These are phyloP conservation scores for Ochropacha duplaris DNA, from an alignment of 2,888 invertebrate genomes.

Conservation along the genomic window DNA sequence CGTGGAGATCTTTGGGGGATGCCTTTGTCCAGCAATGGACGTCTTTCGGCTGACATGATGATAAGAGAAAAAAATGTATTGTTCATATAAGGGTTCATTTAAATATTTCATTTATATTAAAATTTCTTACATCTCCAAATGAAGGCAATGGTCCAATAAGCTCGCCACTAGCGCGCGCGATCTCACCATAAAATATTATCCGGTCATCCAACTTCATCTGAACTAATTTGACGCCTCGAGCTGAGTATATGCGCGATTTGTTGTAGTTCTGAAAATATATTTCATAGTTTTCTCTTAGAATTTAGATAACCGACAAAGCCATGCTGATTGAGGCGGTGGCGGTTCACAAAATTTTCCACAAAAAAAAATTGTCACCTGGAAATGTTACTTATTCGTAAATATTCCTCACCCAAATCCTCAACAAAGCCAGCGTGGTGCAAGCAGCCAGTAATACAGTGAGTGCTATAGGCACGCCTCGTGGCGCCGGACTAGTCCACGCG, in stretches of 20 bases:
- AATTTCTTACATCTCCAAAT: slow-evolving; percentile 85
- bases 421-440: slow-evolving; percentile 81
- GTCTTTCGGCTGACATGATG: too few relatives aligned
- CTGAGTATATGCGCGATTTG: slow-evolving; percentile 92
- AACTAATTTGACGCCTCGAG: slow-evolving; percentile 88
- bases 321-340: too few relatives aligned
- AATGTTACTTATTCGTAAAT: slow-evolving; percentile 47
- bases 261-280: slow-evolving; percentile 88
- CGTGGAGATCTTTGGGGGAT: too few relatives aligned
- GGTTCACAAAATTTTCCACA: too few relatives aligned
- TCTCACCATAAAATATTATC: slow-evolving; percentile 91
- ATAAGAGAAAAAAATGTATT: too few relatives aligned
- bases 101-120: not conserved
- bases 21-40: too few relatives aligned
- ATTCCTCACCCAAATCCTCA: slow-evolving; percentile 86
- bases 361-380: not conserved
- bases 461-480: slow-evolving; percentile 81
- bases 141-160: slow-evolving; percentile 86
- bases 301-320: too few relatives aligned
- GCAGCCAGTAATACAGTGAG: slow-evolving; percentile 83
- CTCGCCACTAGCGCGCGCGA: slow-evolving; percentile 90
- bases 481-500: slow-evolving; percentile 88
- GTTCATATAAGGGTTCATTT: too few relatives aligned
- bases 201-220: slow-evolving; percentile 86
- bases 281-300: too few relatives aligned